These are phyloP conservation scores for Corythucha ciliata DNA, from an alignment of 2,888 invertebrate genomes.

Conservation along the genomic window DNA sequence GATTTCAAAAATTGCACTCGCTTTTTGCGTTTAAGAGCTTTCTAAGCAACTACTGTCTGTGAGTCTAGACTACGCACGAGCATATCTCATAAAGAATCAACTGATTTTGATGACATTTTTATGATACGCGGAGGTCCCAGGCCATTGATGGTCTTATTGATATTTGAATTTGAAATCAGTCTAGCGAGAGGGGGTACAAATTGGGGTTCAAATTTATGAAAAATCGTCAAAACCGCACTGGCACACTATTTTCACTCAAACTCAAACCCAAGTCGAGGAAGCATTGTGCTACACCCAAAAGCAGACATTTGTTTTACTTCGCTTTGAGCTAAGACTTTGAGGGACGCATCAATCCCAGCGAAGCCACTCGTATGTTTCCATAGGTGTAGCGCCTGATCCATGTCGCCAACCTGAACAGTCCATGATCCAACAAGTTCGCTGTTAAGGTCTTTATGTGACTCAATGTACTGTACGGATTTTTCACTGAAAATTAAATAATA, in stretches of 20 bases:
- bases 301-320: conserved; percentile 45
- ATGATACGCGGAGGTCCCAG: too few relatives aligned
- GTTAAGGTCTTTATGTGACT: conserved; percentile 61
- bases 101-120: too few relatives aligned
- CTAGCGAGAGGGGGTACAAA: not conserved
- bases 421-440: conserved; percentile 90
- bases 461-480: conserved; percentile 65
- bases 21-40: too few relatives aligned
- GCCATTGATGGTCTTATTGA: too few relatives aligned
- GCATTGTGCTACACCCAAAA: too few relatives aligned
- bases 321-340: conserved; percentile 57
- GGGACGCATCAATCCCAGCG: conserved; percentile 70
- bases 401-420: conserved; percentile 91
- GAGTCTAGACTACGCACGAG: too few relatives aligned
- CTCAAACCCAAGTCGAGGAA: not conserved
- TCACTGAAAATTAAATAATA: conserved; percentile 49
- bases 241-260: conserved; percentile 1
- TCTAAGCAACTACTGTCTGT: too few relatives aligned
- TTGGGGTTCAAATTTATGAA: not conserved
- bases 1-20: too few relatives aligned
- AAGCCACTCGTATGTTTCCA: conserved; percentile 95
- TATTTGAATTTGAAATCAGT: not conserved
- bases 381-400: conserved; percentile 93
- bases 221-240: not conserved
- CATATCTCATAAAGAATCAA: too few relatives aligned